Percentiles rank a stretch among this genome's conserved stretches.
Conservation (phyloP, 2,113 vertebrate genomes). For the Megatriorchis doriae region DNA sequence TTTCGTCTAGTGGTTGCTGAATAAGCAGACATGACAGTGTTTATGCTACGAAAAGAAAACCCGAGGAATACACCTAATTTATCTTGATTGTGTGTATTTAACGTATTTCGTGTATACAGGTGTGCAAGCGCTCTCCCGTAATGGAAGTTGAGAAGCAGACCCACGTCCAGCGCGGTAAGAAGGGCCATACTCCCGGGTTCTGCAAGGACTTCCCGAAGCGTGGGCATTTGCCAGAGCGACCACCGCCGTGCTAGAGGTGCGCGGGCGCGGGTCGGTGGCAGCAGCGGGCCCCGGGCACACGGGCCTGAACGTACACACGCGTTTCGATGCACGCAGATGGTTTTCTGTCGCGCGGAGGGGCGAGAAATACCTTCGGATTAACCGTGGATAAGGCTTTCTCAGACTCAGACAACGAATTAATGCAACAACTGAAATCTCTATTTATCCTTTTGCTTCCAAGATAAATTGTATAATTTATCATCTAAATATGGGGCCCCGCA, state of each 20-base stretch:
- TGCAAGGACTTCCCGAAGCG: not conserved
- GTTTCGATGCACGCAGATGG: not conserved
- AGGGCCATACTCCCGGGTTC: not conserved
- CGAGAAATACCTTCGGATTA: not conserved
- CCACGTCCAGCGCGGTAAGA: fast-evolving
- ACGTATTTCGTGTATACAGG: not conserved
- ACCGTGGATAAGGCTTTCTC: not conserved
- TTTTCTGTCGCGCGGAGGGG: not conserved
- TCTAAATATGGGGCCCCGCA: not conserved
- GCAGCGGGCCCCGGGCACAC: too few relatives aligned
- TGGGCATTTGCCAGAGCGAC: not conserved
- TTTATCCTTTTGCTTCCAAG: not conserved
- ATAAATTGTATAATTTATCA: not conserved
- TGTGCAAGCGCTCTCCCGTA: not conserved
- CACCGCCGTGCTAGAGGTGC: not conserved
- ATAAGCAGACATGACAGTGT: conserved; percentile 17
- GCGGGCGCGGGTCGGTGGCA: not conserved
- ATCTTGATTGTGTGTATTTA: not conserved
- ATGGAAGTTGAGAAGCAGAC: not conserved
- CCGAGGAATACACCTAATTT: conserved; percentile 4
- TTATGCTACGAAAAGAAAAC: conserved; percentile 32
- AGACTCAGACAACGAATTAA: not conserved
- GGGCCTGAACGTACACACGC: fast-evolving
- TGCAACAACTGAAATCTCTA: not conserved
- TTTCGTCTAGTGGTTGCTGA: not conserved